These are phyloP conservation scores for Euspilapteryx auroguttella DNA, from an alignment of 2,888 invertebrate species.

Conservation along the genomic window DNA sequence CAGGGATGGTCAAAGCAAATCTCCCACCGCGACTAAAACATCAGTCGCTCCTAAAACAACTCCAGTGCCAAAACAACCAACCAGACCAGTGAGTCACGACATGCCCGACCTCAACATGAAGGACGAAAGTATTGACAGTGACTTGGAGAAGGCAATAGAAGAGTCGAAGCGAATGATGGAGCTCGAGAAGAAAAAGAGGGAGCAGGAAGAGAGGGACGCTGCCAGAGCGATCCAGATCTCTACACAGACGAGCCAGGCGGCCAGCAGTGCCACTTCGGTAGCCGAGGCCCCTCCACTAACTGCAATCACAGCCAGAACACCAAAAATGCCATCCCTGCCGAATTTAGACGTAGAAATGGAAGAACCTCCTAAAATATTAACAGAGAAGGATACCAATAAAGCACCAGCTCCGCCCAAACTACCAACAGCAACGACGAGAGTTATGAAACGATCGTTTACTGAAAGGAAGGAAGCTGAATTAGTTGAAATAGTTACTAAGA, in stretches of 20 bases:
- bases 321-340: slow-evolving; percentile 41
- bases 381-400: slow-evolving; percentile 38
- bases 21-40: slow-evolving; percentile 21
- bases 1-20: slow-evolving; percentile 63
- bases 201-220: slow-evolving; percentile 45
- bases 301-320: slow-evolving; percentile 12
- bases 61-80: slow-evolving; percentile 25
- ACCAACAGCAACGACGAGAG: slow-evolving; percentile 21
- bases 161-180: slow-evolving; percentile 56
- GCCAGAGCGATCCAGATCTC: slow-evolving; percentile 35
- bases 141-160: slow-evolving; percentile 50
- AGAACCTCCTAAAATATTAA: slow-evolving; percentile 34
- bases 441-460: slow-evolving; percentile 31
- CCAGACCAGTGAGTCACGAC: slow-evolving; percentile 40
- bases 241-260: slow-evolving; percentile 29
- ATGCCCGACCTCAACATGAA: slow-evolving; percentile 56
- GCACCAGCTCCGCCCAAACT: slow-evolving; percentile 18
- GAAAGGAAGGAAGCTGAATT: slow-evolving; percentile 34
- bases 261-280: slow-evolving; percentile 21
- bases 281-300: slow-evolving; percentile 14
- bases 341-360: slow-evolving; percentile 38
- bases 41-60: slow-evolving; percentile 23
- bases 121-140: slow-evolving; percentile 54
- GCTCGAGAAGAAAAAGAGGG: slow-evolving; percentile 38
- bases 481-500: slow-evolving; percentile 32